Base-by-base conservation (phyloP, 2,797 vertebrate species). In the Nasua narica region DNA sequence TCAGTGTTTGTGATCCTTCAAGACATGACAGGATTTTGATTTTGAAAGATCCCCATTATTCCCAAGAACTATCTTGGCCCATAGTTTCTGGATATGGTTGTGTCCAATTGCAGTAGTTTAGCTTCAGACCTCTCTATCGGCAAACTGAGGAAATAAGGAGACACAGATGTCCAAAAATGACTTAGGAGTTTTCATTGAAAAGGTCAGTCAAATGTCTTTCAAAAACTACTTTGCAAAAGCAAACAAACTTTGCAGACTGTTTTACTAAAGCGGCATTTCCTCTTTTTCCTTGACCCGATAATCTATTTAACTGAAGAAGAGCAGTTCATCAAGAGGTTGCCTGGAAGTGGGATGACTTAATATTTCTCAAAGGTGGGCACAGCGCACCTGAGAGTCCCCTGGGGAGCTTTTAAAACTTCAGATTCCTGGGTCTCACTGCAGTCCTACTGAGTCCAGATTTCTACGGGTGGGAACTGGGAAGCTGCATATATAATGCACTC, bases 91-190 rank as follows among this genome's bases (percentile, higher is more conserved):
- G 46, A 40, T 86, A 77, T 87, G 18, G n/a, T 58, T 85, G 9
- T 89, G 32, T 95, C 35, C 87, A 35, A 85, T 65, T 52, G 50
- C 8, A 21, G 32, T 19, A 40, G 56, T 81, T 93, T 58, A 46
- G 78, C 93, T 96, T 89, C 46, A 37, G 92, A 81, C 56, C 92
- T 90, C 77, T 95, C n/a, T 85, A 13, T 23, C 65, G 81, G 72
- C 35, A 88, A 93, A 83, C 27, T 87, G 67, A 97, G 52, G 74
- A 83, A 87, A 82, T 76, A 32, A 29, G 14, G 62, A 90, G 56
- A 70, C n/a, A 65, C 25, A 50, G 8, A 50, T 85, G 43, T 89
- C n/a, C 69, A 92, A 76, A 94, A 95, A 76, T 15, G 19, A 76
- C 40, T 88, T 67, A 90, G 25, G n/a, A 52, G 35, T 96, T 96